phyloP scores from a whole-genome alignment of 2,797 vertebrate species.

The Margarornis squamiger region DNA sequence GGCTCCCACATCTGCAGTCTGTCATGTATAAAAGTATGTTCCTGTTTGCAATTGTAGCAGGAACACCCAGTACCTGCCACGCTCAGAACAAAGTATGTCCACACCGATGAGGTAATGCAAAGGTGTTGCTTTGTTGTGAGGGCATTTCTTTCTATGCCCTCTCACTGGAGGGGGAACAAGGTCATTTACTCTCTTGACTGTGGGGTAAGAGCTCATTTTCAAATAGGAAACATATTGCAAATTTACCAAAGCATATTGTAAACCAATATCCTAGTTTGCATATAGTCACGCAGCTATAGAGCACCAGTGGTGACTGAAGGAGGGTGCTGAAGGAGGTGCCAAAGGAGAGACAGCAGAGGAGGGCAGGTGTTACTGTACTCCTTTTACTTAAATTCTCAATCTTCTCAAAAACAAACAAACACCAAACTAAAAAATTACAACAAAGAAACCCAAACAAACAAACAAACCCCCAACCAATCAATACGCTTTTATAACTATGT shows the following conservation, averaged over 20 bases:
- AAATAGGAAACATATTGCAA: neutral
- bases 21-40: conserved; percentile 42
- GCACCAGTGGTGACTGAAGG: neutral
- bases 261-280: neutral
- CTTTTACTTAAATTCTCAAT: neutral
- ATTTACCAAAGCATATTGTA: neutral
- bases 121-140: neutral
- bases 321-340: neutral
- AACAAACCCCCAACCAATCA: neutral
- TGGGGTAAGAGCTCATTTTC: neutral
- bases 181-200: neutral
- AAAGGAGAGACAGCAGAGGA: neutral
- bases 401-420: neutral
- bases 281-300: neutral
- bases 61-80: conserved; percentile 56
- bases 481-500: neutral
- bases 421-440: neutral
- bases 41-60: neutral
- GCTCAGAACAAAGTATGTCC: neutral
- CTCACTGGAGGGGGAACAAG: neutral
- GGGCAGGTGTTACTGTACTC: neutral
- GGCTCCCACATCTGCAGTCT: conserved; percentile 34
- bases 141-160: neutral
- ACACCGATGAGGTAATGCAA: neutral
- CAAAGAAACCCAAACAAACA: neutral